phyloP scores from a whole-genome alignment of 2,888 invertebrate genomes.

The Sesia bembeciformis region DNA sequence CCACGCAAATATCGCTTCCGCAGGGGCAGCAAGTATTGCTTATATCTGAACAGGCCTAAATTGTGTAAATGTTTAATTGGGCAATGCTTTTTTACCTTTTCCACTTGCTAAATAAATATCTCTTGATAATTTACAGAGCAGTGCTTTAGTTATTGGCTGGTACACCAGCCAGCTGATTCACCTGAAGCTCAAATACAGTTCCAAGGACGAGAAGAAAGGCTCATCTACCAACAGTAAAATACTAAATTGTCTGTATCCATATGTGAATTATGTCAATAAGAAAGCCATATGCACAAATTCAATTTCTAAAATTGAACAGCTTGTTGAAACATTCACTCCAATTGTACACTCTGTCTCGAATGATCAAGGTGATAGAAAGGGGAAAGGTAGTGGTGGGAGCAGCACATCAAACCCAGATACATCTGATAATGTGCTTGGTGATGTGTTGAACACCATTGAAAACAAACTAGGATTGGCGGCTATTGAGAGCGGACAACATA shows the following conservation, averaged over 20 bases:
- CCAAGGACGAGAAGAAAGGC: conserved; percentile 18
- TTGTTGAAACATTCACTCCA: conserved; percentile 34
- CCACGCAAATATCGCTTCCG: no score
- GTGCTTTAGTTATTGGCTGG: conserved; percentile 77
- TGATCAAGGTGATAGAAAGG: conserved; percentile 30
- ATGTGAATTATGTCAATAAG: conserved; percentile 26
- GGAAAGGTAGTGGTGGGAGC: conserved; percentile 14
- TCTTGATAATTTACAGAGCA: conserved; percentile 59
- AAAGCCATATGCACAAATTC: conserved; percentile 24
- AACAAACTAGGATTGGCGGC: conserved; percentile 75
- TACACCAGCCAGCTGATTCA: conserved; percentile 75
- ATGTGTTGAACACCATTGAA: conserved; percentile 75
- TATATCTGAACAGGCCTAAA: no score
- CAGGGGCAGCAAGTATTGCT: no score
- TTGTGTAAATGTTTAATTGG: no score
- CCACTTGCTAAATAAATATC: not conserved
- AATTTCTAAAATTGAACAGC: conserved; percentile 29
- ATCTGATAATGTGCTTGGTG: conserved; percentile 55
- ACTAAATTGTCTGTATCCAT: conserved; percentile 35
- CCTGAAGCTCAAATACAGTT: conserved; percentile 40
- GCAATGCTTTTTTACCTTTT: not conserved
- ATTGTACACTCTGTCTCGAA: conserved; percentile 53
- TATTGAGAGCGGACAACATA: conserved; percentile 68
- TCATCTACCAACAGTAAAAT: conserved; percentile 19
- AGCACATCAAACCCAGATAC: conserved; percentile 25